Percentiles rank a stretch among this genome's conserved stretches.
Conservation (phyloP, 2,797 vertebrate genomes). For the Tympanoctomys barrerae region DNA sequence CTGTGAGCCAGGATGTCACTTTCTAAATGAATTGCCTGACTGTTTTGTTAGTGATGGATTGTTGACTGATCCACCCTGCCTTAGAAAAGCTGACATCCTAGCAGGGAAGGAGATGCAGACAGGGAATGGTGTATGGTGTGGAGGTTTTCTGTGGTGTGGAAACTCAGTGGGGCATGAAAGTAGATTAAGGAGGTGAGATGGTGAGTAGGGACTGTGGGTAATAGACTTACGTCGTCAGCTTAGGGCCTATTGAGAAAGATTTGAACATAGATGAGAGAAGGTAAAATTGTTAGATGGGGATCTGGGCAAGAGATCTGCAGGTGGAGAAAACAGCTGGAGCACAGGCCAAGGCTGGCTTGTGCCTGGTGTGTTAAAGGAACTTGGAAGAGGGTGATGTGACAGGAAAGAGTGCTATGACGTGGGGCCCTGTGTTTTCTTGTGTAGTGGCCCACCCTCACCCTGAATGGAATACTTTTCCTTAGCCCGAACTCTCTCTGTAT, state of each 20-base stretch:
- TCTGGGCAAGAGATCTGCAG: neutral
- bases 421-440: neutral
- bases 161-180: accelerated
- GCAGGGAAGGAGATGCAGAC: neutral
- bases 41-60: neutral
- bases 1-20: neutral
- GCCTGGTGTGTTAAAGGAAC: neutral
- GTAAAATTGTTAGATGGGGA: neutral
- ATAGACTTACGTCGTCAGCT: neutral
- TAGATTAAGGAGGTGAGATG: neutral
- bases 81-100: neutral
- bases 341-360: neutral
- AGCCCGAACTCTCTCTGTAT: neutral
- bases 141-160: neutral
- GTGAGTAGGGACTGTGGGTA: neutral
- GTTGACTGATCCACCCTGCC: neutral
- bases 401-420: neutral
- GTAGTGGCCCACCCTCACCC: neutral
- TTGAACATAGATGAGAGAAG: neutral
- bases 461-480: neutral
- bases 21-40: neutral
- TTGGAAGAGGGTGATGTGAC: accelerated
- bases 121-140: accelerated
- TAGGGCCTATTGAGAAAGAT: neutral
- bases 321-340: neutral